Evolutionary conservation across 2,797 vertebrate genomes (phyloP).

Genomic region (Fundulus diaphanus): DNA sequence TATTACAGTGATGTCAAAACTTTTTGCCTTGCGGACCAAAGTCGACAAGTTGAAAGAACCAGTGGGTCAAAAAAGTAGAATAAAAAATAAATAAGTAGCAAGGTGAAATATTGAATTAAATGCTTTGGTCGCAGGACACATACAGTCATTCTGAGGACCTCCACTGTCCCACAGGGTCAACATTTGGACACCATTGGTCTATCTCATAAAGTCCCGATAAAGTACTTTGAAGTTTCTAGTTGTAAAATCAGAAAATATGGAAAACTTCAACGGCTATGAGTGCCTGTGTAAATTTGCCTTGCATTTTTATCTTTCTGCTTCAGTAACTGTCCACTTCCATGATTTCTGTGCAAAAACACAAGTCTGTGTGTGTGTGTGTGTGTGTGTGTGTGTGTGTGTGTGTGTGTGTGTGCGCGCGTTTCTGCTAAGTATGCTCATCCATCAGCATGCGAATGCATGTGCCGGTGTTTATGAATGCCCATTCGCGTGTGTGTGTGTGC

Average conservation of each 20-base stretch:
- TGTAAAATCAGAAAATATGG: not conserved
- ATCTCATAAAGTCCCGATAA: not conserved
- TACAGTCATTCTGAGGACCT: not conserved
- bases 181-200: not conserved
- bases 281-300: not conserved
- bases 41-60: not conserved
- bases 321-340: not conserved
- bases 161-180: not conserved
- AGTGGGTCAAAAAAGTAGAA: not conserved
- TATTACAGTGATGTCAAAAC: not conserved
- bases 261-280: not conserved
- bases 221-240: not conserved
- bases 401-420: slow-evolving; percentile 26
- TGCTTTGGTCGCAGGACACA: not conserved
- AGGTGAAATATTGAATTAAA: not conserved
- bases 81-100: not conserved
- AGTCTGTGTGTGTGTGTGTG: not conserved
- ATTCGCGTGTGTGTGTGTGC: slow-evolving; percentile 24
- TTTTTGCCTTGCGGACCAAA: not conserved
- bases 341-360: not conserved
- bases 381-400: slow-evolving; percentile 7
- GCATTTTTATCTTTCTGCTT: not conserved
- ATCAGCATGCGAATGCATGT: slow-evolving; percentile 40
- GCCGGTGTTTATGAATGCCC: slow-evolving; percentile 29
- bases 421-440: slow-evolving; percentile 51